Conservation (phyloP, 2,113 vertebrate genomes). For the Fregata magnificens region DNA sequence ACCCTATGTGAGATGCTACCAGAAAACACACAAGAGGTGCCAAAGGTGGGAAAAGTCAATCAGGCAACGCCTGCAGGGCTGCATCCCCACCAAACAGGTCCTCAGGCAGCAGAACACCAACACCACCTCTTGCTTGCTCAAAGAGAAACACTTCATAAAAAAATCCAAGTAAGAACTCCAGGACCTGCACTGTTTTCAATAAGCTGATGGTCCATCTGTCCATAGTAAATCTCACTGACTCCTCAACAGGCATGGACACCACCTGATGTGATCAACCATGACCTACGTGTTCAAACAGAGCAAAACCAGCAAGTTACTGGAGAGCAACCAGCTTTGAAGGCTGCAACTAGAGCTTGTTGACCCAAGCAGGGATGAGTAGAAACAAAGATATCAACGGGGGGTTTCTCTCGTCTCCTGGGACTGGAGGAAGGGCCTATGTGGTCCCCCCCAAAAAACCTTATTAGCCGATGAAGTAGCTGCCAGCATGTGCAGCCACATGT, state of each 20-base stretch:
- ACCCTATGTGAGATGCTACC: background rate
- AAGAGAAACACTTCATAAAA: background rate
- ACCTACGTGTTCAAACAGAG: background rate
- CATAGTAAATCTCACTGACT: background rate
- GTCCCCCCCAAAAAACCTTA: too few relatives aligned
- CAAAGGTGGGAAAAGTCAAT: background rate
- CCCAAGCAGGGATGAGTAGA: background rate
- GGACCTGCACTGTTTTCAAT: background rate
- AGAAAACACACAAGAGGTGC: background rate
- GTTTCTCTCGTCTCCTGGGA: background rate
- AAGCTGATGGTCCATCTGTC: background rate
- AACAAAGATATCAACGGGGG: background rate
- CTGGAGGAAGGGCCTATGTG: background rate
- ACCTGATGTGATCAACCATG: background rate
- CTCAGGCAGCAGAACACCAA: background rate
- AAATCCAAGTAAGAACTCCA: background rate
- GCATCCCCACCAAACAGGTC: fast-evolving
- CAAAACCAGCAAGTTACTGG: background rate
- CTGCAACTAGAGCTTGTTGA: background rate
- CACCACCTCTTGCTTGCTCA: background rate
- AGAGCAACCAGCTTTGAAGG: background rate
- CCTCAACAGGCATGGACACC: background rate
- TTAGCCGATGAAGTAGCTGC: background rate
- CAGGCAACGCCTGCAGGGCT: background rate
- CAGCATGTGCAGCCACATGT: background rate